A percentile compares a stretch with the other conserved stretches of the same genome.
Evolutionary conservation across 2,888 invertebrate species (phyloP).

Genomic region (Drosophila mayaguana): DNA sequence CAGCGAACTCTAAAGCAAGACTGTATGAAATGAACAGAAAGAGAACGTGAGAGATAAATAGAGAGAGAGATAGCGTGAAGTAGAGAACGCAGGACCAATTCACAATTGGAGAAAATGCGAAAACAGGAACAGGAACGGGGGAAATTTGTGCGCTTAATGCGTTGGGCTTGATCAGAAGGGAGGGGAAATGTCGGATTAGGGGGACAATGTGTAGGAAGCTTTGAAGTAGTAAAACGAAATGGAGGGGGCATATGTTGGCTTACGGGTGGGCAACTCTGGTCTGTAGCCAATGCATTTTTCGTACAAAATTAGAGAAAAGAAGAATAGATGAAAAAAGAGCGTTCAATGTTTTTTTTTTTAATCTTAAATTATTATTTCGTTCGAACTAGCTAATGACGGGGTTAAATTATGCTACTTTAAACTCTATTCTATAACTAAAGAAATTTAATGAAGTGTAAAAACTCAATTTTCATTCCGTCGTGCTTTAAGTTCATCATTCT

Average conservation of each 20-base stretch:
- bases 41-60: neutral
- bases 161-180: constrained; percentile 5
- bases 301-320: constrained; percentile 10
- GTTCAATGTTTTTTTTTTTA: constrained; percentile 33
- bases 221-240: constrained; percentile 8
- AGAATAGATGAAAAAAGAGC: constrained; percentile 3
- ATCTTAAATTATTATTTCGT: constrained; percentile 41
- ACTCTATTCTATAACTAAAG: constrained; percentile 30
- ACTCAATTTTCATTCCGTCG: constrained; percentile 60
- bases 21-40: constrained; percentile 7
- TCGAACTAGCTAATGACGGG: constrained; percentile 71
- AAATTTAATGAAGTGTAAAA: constrained; percentile 49
- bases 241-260: neutral
- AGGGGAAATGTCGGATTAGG: neutral
- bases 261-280: constrained; percentile 1
- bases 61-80: neutral
- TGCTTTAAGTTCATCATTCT: constrained; percentile 58
- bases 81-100: constrained; percentile 26
- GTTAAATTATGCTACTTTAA: constrained; percentile 64
- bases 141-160: constrained; percentile 6
- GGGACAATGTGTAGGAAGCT: neutral
- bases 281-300: constrained; percentile 26
- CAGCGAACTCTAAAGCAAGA: constrained; percentile 77
- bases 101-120: neutral
- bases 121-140: neutral